Evolutionary conservation across 2,888 invertebrate species (phyloP).

Genomic region (Dromius quadrimaculatus): DNA sequence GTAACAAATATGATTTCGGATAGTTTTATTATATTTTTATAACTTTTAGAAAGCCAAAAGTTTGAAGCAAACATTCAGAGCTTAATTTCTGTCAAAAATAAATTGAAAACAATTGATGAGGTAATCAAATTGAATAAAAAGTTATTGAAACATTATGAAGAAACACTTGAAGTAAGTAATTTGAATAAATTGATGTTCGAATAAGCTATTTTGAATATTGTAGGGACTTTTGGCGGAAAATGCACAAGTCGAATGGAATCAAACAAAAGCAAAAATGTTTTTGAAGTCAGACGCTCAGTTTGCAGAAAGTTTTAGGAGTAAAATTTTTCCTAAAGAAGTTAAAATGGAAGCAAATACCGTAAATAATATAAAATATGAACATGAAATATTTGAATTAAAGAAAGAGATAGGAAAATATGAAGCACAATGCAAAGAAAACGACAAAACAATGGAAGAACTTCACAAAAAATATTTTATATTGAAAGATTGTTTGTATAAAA

Average conservation of each 20-base stretch:
- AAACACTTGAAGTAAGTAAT: slow-evolving; percentile 19
- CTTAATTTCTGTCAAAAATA: neutral
- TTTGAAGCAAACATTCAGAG: slow-evolving; percentile 6
- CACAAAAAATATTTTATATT: slow-evolving; percentile 8
- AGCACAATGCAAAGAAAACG: slow-evolving; percentile 1
- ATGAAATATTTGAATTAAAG: slow-evolving; percentile 2
- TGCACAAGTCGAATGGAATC: slow-evolving; percentile 24
- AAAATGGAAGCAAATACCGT: too few relatives aligned
- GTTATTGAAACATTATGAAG: neutral
- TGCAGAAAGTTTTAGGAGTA: neutral
- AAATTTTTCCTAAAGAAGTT: neutral
- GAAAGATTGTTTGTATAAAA: slow-evolving; percentile 6
- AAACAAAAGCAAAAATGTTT: slow-evolving; percentile 25
- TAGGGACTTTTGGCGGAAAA: slow-evolving; percentile 12
- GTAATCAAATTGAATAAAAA: slow-evolving; percentile 1
- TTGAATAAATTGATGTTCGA: too few relatives aligned
- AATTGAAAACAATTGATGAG: slow-evolving; percentile 12
- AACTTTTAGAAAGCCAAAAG: neutral
- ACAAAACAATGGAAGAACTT: slow-evolving; percentile 22
- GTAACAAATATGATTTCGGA: neutral
- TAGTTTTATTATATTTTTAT: neutral
- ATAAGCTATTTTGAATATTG: too few relatives aligned
- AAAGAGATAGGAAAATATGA: slow-evolving; percentile 8
- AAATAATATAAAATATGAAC: too few relatives aligned
- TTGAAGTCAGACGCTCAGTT: slow-evolving; percentile 11